A percentile compares a stretch with the other conserved stretches of the same genome.
phyloP scores from a whole-genome alignment of 1,140 invertebrate genomes.

The Drosophila nannoptera region DNA sequence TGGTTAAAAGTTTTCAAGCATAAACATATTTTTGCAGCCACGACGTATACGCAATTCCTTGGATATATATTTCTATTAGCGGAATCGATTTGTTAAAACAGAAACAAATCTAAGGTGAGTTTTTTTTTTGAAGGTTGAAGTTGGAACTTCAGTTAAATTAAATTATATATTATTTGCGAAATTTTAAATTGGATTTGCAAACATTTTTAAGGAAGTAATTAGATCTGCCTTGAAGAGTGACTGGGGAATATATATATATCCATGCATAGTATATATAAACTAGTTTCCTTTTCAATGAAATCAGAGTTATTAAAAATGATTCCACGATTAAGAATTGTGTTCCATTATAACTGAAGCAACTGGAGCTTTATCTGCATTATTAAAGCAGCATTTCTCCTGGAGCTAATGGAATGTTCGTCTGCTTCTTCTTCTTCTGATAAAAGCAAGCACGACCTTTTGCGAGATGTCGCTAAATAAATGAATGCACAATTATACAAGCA shows the following conservation, averaged over 20 bases:
- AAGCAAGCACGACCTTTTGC: constrained; percentile 13
- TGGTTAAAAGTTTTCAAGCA: constrained; percentile 27
- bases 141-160: neutral
- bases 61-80: constrained; percentile 36
- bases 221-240: too few species aligned
- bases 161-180: neutral
- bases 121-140: constrained; percentile 11
- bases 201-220: neutral
- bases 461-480: constrained; percentile 20
- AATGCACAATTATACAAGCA: constrained; percentile 31
- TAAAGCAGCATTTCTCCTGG: too few species aligned
- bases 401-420: neutral
- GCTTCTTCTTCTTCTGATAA: neutral
- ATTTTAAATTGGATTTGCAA: constrained; percentile 3
- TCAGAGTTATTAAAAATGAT: too few species aligned
- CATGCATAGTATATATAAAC: too few species aligned
- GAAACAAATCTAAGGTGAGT: constrained; percentile 38
- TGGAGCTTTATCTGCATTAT: too few species aligned
- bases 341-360: too few species aligned
- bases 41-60: constrained; percentile 35
- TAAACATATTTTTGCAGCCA: constrained; percentile 40
- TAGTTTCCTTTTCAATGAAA: too few species aligned
- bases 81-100: constrained; percentile 20
- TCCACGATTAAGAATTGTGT: too few species aligned
- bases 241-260: too few species aligned